A percentile compares a stretch with the other conserved stretches of the same genome.
Conservation (phyloP, 2,888 invertebrate genomes). For the Drosophila meridionalis region DNA sequence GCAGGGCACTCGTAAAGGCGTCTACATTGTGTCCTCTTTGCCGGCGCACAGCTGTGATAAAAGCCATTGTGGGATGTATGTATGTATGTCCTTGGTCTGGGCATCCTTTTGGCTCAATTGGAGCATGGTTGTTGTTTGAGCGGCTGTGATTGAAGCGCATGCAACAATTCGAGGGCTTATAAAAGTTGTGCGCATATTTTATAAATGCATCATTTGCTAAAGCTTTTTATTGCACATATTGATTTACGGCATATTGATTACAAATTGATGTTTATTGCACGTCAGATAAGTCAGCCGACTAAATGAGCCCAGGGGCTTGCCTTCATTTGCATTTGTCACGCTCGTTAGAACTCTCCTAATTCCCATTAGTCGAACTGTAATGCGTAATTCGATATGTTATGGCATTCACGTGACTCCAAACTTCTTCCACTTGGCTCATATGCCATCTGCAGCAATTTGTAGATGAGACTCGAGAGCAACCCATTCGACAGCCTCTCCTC, state of each 20-base stretch:
- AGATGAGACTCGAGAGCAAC: constrained; percentile 9
- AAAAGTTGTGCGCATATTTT: constrained; percentile 18
- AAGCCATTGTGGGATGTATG: neutral
- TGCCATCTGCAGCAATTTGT: constrained; percentile 39
- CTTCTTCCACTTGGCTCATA: constrained; percentile 13
- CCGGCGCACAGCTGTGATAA: neutral
- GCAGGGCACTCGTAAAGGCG: neutral
- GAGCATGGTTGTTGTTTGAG: neutral
- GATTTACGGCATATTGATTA: constrained; percentile 32
- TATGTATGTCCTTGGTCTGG: neutral
- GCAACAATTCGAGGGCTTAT: constrained; percentile 19
- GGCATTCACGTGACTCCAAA: constrained; percentile 39
- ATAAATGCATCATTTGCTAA: constrained; percentile 20
- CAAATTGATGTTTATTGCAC: constrained; percentile 52
- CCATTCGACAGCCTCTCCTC: neutral
- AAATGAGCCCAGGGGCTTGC: constrained; percentile 23
- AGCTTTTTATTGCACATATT: constrained; percentile 67
- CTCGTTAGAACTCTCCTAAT: constrained; percentile 68
- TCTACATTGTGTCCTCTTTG: constrained; percentile 5
- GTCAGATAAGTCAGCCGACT: constrained; percentile 21
- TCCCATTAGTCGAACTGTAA: constrained; percentile 63
- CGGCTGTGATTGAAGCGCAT: neutral
- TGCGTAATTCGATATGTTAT: constrained; percentile 70
- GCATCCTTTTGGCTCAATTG: neutral
- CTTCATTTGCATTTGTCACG: constrained; percentile 73